phyloP scores from a whole-genome alignment of 1,140 invertebrate species.

The Spodoptera litura region DNA sequence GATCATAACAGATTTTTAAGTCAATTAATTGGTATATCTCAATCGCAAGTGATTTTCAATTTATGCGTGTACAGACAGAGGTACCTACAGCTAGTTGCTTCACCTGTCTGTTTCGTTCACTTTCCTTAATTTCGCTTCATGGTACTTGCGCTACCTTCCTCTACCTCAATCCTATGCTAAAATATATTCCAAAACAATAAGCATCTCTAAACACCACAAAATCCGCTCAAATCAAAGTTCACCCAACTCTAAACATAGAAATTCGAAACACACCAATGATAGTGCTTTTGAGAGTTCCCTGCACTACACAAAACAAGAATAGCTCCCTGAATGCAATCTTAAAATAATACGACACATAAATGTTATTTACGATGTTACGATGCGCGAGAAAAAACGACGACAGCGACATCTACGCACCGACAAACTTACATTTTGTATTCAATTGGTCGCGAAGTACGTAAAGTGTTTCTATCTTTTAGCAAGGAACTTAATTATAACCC shows the following conservation, averaged over 20 bases:
- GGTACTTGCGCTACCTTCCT: too few species aligned
- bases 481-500: conserved; percentile 48
- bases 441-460: conserved; percentile 40
- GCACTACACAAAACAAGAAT: conserved; percentile 26
- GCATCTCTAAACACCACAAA: background rate
- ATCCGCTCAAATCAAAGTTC: too few species aligned
- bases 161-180: too few species aligned
- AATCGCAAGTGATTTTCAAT: too few species aligned
- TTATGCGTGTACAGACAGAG: too few species aligned
- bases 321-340: conserved; percentile 20
- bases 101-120: too few species aligned
- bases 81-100: too few species aligned
- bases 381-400: background rate
- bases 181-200: background rate
- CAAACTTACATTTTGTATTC: conserved; percentile 3
- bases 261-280: background rate
- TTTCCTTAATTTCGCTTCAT: too few species aligned
- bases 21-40: too few species aligned
- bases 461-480: conserved; percentile 43
- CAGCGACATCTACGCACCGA: background rate
- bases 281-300: conserved; percentile 24
- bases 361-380: conserved; percentile 30
- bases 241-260: background rate
- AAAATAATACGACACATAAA: conserved; percentile 36
- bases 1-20: too few species aligned